Evolutionary conservation across 1,140 invertebrate genomes (phyloP), one percentile per base, ranked within the genome.

Genomic region (Phthorimaea operculella): DNA sequence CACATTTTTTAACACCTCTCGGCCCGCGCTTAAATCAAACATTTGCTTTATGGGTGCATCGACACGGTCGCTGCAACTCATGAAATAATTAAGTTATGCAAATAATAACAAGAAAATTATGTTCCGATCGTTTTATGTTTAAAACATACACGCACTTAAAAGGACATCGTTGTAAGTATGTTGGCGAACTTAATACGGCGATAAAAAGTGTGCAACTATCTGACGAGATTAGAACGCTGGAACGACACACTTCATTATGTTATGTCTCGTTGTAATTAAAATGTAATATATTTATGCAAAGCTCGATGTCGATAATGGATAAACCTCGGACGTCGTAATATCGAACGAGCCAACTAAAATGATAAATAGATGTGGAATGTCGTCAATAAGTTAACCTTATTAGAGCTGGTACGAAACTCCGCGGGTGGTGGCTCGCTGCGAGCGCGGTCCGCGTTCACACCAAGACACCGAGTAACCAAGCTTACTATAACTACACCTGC

Each of bases 1-100:
- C 76, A 76, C 72, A 84, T 83, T 84, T 84, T 78, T 84, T 84
- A 83, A 84, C 81, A 84, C 81, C 79, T 84, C 79, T 84, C 67
- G 68, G 51, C 58, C 62, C 60, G 54, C 63, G 60, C 67, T 74
- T 83, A 80, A 84, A 81, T 83, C 73, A 80, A 70, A 74, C 59
- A 69, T 65, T 70, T 79, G 66, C 69, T 80, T 79, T 78, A 79
- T 76, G 76, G 62, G 71, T 68, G 57, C 68, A 74, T 72, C 64
- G 72, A 72, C 74, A 39, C 36, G 36, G 36, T 12, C 36, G 3
- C n/a, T 10, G 36, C 36, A 39, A 12, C 36, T 10, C 36, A 39
- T 39, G 36, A 39, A 39, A 39, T 39, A 39, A 39, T 39, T 39
- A 39, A 39, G 36, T 39, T 39, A 39, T 39, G 36, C 36, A 39